Evolutionary conservation across 2,888 invertebrate species (phyloP).

Genomic region (Epirrhoe tristata): DNA sequence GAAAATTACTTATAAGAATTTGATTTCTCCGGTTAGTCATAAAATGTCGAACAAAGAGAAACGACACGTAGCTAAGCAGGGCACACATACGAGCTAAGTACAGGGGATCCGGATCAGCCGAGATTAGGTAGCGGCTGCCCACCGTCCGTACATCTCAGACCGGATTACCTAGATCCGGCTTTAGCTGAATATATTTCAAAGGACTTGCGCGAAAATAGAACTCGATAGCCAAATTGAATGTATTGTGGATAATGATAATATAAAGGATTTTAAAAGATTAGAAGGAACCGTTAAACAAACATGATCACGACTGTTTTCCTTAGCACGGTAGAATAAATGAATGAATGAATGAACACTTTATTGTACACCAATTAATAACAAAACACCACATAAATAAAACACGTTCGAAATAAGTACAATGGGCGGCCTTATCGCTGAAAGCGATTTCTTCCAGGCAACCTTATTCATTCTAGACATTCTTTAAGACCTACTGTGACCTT

Average conservation of each 20-base stretch:
- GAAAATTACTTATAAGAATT: background rate
- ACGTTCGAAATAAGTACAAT: too few relatives aligned
- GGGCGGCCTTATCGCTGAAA: too few relatives aligned
- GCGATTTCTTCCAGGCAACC: too few relatives aligned
- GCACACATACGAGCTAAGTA: conserved; percentile 64
- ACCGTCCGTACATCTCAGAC: conserved; percentile 77
- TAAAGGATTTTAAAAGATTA: conserved; percentile 3
- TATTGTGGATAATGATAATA: conserved; percentile 14
- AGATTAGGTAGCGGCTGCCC: conserved; percentile 81
- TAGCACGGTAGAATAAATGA: too few relatives aligned
- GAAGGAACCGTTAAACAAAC: background rate
- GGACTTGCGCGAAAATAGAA: conserved; percentile 53
- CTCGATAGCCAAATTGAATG: conserved; percentile 32
- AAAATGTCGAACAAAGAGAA: conserved; percentile 28
- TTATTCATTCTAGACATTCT: too few relatives aligned
- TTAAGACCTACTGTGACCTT: too few relatives aligned
- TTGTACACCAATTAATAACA: too few relatives aligned
- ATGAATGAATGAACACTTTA: too few relatives aligned
- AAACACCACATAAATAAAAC: too few relatives aligned
- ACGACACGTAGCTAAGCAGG: conserved; percentile 48
- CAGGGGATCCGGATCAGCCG: conserved; percentile 75
- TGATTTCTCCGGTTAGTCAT: background rate
- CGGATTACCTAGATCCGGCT: conserved; percentile 81
- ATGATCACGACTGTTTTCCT: too few relatives aligned
- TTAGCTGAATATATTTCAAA: conserved; percentile 77